Base-by-base conservation (phyloP, 2,113 vertebrate genomes). In the Bos taurus region DNA sequence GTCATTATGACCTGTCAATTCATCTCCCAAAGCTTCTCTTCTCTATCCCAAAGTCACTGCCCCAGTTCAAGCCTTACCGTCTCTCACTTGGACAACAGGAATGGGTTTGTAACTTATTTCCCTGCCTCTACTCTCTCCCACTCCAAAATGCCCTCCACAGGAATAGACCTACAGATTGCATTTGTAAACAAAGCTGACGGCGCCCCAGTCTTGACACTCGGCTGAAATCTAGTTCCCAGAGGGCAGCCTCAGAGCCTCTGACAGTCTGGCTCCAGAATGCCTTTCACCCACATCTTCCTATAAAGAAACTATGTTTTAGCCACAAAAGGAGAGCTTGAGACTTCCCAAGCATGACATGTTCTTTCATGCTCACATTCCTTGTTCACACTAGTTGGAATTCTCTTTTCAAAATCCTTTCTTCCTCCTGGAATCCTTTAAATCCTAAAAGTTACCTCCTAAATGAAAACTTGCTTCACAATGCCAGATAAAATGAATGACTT, bases 221-320 rank as follows among this genome's bases (percentile, higher is more conserved):
- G 83, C 57, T 60, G 57, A 91, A 93, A 91, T 54, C 56, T 48
- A 67, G 59, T 28, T 89, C n/a, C 84, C 67, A 43, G 28, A 43
- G 14, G 64, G 50, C 16, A 62, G 48, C 46, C 23, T 8, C n/a
- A 16, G 71, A 78, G 30, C 56, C 74, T 88, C 59, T 77, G 26
- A 60, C 30, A 40, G 67, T 60, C 56, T 84, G 62, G 50, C 57
- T 90, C n/a, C 88, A 64, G 64, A 82, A 90, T 14, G 46, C 40
- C 90, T 96, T 84, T 60, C 92, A 62, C 26, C 33, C n/a, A 36
- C 25, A 54, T 17, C 77, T 97, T 92, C 60, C 81, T 84, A 28
- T 80, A 97, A 94, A 96, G n/a, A 60, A 59, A 21, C 26, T 19
- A 4, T 67, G 62, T n/a, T 97, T 97, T 80, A 74, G 46, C 46